Conservation (phyloP, 1,140 invertebrate species). For the Rhynchophorus ferrugineus region DNA sequence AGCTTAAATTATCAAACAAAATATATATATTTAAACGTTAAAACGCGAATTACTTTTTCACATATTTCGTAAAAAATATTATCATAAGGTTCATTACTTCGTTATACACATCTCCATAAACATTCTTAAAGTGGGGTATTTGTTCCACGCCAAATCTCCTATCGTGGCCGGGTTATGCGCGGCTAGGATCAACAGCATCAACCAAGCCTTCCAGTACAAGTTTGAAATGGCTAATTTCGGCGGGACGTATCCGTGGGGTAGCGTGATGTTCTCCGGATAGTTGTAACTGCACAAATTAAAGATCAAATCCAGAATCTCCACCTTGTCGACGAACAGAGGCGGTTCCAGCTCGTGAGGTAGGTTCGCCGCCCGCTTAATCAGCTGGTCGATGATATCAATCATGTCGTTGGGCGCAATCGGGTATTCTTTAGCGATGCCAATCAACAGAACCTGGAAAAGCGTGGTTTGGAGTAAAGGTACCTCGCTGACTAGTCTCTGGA, state of each 20-base stretch:
- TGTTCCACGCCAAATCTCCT: slow-evolving; percentile 78
- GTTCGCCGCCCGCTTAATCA: slow-evolving; percentile 75
- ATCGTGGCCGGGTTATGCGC: slow-evolving; percentile 87
- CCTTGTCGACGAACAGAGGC: slow-evolving; percentile 67
- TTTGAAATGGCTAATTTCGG: slow-evolving; percentile 85
- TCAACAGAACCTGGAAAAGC: slow-evolving; percentile 69
- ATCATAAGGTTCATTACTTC: slow-evolving; percentile 63
- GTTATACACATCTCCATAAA: slow-evolving; percentile 98
- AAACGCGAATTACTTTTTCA: too few species aligned
- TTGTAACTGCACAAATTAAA: slow-evolving; percentile 87
- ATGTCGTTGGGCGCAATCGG: slow-evolving; percentile 72
- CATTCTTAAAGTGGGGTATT: slow-evolving; percentile 84
- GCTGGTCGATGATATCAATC: slow-evolving; percentile 75
- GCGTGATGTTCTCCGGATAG: slow-evolving; percentile 84
- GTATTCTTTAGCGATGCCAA: slow-evolving; percentile 80
- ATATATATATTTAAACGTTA: too few species aligned
- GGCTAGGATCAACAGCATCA: slow-evolving; percentile 78
- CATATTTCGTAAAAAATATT: too few species aligned
- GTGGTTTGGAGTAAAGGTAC: slow-evolving; percentile 81
- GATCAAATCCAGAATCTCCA: slow-evolving; percentile 81
- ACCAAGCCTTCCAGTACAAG: slow-evolving; percentile 93
- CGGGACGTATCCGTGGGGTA: slow-evolving; percentile 77
- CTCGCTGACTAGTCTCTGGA: slow-evolving; percentile 78
- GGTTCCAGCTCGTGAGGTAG: slow-evolving; percentile 59
- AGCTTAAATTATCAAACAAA: too few species aligned